These are phyloP conservation scores for Dolichotis patagonum DNA, from an alignment of 2,113 vertebrate genomes.

Conservation along the genomic window DNA sequence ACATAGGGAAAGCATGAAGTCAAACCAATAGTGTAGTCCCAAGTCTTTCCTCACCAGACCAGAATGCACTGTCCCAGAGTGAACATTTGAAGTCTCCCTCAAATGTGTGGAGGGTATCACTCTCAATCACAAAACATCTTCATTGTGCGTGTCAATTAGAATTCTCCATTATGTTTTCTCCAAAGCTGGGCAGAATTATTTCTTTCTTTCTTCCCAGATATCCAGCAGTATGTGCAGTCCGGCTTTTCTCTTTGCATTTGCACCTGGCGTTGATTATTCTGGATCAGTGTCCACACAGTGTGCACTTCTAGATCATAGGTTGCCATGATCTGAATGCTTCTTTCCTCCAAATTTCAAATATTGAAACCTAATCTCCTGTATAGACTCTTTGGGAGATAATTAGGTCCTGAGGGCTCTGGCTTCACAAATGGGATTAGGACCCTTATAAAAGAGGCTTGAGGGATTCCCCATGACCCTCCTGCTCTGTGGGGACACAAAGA, in stretches of 20 bases:
- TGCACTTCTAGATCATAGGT: not conserved
- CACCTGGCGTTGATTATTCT: not conserved
- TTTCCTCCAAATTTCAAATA: not conserved
- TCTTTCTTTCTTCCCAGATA: not conserved
- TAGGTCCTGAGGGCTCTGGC: not conserved
- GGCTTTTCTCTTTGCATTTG: not conserved
- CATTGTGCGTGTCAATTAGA: not conserved
- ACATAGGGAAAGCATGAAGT: not conserved
- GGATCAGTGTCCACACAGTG: not conserved
- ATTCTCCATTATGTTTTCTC: not conserved
- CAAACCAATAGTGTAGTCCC: not conserved
- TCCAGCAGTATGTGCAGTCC: not conserved
- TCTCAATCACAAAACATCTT: not conserved
- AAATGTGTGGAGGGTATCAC: not conserved
- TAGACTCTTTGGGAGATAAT: not conserved
- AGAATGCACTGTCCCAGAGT: fast-evolving
- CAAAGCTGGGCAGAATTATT: fast-evolving
- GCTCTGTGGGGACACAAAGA: not conserved
- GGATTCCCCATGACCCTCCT: not conserved
- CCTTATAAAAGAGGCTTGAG: not conserved
- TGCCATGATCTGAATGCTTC: not conserved
- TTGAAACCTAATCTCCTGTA: not conserved
- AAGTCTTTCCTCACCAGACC: not conserved
- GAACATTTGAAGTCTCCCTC: no score
- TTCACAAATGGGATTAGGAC: not conserved